phyloP scores from a whole-genome alignment of 2,888 invertebrate species.

The Drosophila monieri region DNA sequence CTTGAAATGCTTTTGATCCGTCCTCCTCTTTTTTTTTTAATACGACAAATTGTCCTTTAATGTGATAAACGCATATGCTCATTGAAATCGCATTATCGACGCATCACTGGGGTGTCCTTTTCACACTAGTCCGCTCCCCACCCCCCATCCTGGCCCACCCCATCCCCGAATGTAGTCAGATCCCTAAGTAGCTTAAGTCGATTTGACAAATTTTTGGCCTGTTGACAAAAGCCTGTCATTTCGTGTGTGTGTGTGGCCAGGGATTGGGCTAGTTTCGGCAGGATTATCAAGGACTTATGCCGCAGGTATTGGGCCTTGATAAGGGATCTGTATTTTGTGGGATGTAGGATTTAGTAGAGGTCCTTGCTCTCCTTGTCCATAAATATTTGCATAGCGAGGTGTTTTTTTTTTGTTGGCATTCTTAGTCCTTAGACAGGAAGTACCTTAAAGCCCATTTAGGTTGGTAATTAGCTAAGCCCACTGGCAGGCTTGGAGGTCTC shows the following conservation, averaged over 20 bases:
- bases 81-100: conserved; percentile 67
- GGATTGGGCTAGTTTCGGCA: conserved; percentile 36
- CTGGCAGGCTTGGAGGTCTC: background rate
- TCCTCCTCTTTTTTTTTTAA: conserved; percentile 12
- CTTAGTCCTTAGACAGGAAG: background rate
- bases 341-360: background rate
- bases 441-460: background rate
- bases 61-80: conserved; percentile 67
- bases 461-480: background rate
- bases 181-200: conserved; percentile 47
- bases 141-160: background rate
- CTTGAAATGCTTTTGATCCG: conserved; percentile 51
- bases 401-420: too few species aligned
- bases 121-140: background rate
- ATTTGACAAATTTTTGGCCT: conserved; percentile 31
- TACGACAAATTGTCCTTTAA: conserved; percentile 69
- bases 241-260: conserved; percentile 2
- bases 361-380: background rate
- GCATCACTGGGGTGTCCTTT: conserved; percentile 21
- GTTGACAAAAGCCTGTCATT: conserved; percentile 31
- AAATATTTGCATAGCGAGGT: background rate
- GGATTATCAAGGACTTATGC: conserved; percentile 37
- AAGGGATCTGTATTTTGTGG: conserved; percentile 4
- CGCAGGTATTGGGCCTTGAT: conserved; percentile 1
- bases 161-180: background rate